Evolutionary conservation across 1,140 invertebrate species (phyloP), one percentile per base, ranked within the genome.

Genomic region (Bombyx mandarina): DNA sequence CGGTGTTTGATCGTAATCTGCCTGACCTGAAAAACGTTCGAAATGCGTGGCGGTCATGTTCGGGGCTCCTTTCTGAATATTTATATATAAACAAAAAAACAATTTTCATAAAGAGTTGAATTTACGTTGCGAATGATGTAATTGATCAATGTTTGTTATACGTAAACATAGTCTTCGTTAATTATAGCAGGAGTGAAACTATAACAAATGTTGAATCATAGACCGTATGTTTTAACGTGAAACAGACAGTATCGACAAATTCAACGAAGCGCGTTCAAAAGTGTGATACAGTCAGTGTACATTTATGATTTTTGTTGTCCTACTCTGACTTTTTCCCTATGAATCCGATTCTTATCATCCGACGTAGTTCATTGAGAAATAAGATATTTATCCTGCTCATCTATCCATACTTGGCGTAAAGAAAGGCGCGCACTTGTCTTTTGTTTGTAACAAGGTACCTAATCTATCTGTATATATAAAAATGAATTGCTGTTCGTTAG

Each of bases 1-100:
- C 53, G 53, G 26, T 54, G 53, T 54, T 54, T 54, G 53, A 54
- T 54, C 53, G 53, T 54, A 54, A 54, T 54, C 53, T 22, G 8
- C 8, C 7, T 45, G 53, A 54, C 53, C 43, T 45, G 53, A 54
- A 54, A 54, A 26, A 26, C 26, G 44, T 35, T 51, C 12, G 53
- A 51, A 51, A 35, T 51, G 42, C 44, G 53, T 54, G 45, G 53
- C 43, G 53, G 53, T 54, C 53, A 45, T 22, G 43, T 54, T 18
- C 43, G 12, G 53, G 22, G 45, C 45, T 54, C 22, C 44, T 45
- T 45, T 54, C 26, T 54, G 7, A 26, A 45, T 45, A 54, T 43
- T 18, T 45, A 18, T 18, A 54, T 22, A 54, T 22, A 45, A 8
- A 44, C 53, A 45, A 54, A 44, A 43, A 2, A 45, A 54, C 53